Evolutionary conservation across 2,888 invertebrate species (phyloP), one percentile per base, ranked within the genome.

Genomic region (Sphaerophoria taeniata): DNA sequence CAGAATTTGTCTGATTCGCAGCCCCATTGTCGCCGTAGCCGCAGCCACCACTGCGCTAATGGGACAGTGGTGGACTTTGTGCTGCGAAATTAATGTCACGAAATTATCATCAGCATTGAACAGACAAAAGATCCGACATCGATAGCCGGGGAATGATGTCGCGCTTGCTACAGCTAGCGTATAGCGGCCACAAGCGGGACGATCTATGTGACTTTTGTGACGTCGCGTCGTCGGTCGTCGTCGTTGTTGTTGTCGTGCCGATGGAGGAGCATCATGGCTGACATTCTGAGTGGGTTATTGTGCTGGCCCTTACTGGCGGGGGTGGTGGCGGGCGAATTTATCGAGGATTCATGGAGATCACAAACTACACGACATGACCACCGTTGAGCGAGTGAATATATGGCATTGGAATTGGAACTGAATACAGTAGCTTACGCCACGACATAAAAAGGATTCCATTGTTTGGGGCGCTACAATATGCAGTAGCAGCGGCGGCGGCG

Each of bases 71-170:
- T 70, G 81, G 81, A 81, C 86, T 86, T 86, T 81, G 86, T 81
- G 77, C 74, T 74, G 70, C 16, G 70, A 87, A 88, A 89, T 88
- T 89, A 89, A 88, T 89, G 89, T 89, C 89, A 89, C 89, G 89
- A 89, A 89, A 89, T 89, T 88, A 89, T 89, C 89, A 89, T 89
- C 88, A 85, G 83, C 80, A 67, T 7, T 67, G 65, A 77, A 82
- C 85, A 86, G 82, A 87, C 88, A 88, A 88, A 87, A 88, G 88
- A 88, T 88, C 87, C 88, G 88, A 87, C 88, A 63, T 78, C 77
- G 88, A 88, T 87, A 88, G 87, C 53, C 67, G 51, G 58, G 51
- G 63, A 73, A 73, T 85, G 87, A 85, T 85, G 84, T 87, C 87
- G 82, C 87, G 63, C 47, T 63, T 34, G 63, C 63, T n/a, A n/a